phyloP scores from a whole-genome alignment of 2,113 vertebrate genomes.

The Tinamus guttatus region DNA sequence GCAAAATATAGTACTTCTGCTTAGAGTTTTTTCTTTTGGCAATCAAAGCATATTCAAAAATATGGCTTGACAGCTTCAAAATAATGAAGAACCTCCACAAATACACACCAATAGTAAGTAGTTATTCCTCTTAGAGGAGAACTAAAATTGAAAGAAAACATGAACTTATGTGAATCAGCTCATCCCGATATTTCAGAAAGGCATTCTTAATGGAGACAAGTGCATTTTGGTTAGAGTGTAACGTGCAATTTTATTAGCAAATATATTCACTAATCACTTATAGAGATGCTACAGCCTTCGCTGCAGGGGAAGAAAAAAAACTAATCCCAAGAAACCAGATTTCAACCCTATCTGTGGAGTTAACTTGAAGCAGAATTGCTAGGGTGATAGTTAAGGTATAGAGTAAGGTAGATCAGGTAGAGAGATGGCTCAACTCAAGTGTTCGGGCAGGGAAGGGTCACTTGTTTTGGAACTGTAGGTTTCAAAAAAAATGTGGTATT shows the following conservation, averaged over 20 bases:
- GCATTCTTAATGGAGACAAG: background rate
- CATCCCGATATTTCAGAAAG: background rate
- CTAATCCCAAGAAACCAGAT: no score
- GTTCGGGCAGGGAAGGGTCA: no score
- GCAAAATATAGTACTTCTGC: background rate
- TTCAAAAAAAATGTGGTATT: background rate
- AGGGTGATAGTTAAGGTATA: no score
- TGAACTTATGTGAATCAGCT: background rate
- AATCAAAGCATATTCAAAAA: background rate
- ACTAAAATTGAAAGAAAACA: background rate
- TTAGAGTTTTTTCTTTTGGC: background rate
- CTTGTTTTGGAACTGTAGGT: background rate
- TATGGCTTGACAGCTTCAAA: background rate
- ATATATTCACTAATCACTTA: background rate
- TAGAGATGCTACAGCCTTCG: background rate
- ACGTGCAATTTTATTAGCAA: background rate
- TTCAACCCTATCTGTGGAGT: background rate
- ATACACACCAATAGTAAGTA: background rate
- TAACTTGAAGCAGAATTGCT: background rate
- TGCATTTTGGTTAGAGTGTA: background rate
- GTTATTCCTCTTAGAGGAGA: accelerated
- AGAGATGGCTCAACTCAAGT: background rate
- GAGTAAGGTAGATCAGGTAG: background rate
- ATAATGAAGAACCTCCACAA: background rate
- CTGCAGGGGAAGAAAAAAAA: background rate